Base-by-base conservation (phyloP, 2,113 vertebrate genomes). In the Indicator indicator region DNA sequence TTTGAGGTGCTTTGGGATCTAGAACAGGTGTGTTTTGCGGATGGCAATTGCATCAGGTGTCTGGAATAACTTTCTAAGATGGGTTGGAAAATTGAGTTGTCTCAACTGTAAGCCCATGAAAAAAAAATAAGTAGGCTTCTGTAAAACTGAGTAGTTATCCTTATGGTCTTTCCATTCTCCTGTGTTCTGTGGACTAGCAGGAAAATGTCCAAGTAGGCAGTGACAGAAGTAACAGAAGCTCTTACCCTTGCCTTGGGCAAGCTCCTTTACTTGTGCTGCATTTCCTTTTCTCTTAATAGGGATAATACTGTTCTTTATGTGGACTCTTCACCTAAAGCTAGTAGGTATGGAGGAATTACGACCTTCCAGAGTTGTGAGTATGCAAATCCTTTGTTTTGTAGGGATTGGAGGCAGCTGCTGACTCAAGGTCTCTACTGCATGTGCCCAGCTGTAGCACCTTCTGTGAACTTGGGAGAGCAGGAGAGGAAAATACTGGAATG, bases 31-130 rank as follows among this genome's bases (percentile, higher is more conserved):
- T 73, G 33, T 68, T 90, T 64, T 64, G 67, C 52, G 72, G 42
- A 36, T 74, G 72, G 56, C 56, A 86, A 26, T 33, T 68, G 5
- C 10, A 19, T 32, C 30, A 8, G 12, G 17, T 55, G n/a, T 68
- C 42, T 62, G 60, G 33, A 77, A 30, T 64, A 30, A 54, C 26
- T 60, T 71, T 40, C 28, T 60, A 12, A 42, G 7, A 21, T 40
- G 44, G 32, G 8, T 50, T 90, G 52, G 67, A 75, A 78, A 77
- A 28, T 59, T 0, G 3, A 73, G 69, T 67, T 0, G 0, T 56
- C 18, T 83, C 68, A 81, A 0, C 44, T 83, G 63, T 48, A 8
- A 32, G 86, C 63, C 30, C 28, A 30, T 1, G 55, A 33, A 50
- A 70, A 60, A n/a, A 69, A 69, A 38, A 15, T 1, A 67, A 75